Percentiles rank a stretch among this genome's conserved stretches.
phyloP scores from a whole-genome alignment of 2,888 invertebrate genomes.

The Shargacucullia verbasci region DNA sequence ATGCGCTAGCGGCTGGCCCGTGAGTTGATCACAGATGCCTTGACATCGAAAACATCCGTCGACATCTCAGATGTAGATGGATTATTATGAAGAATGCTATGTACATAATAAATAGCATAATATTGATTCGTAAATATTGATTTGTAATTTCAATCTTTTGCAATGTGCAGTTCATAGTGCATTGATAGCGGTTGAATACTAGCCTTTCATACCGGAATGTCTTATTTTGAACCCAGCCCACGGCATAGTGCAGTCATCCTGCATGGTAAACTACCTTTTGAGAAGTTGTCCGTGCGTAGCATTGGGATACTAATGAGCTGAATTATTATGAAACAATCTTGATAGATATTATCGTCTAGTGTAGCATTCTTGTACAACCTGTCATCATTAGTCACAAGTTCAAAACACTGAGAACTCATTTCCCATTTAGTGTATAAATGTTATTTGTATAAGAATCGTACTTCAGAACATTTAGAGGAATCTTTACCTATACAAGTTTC shows the following conservation, averaged over 20 bases:
- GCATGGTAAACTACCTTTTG: too few species aligned
- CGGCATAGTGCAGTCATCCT: too few species aligned
- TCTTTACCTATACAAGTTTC: neutral
- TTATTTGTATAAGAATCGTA: neutral
- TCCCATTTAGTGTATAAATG: constrained; percentile 1
- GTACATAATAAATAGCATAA: too few species aligned
- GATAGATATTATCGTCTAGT: too few species aligned
- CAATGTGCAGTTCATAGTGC: too few species aligned
- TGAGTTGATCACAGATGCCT: constrained; percentile 18
- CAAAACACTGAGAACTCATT: neutral
- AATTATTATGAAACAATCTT: too few species aligned
- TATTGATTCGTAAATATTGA: neutral
- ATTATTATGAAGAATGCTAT: neutral
- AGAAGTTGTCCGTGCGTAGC: too few species aligned
- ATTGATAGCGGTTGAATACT: too few species aligned
- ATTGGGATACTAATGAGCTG: too few species aligned
- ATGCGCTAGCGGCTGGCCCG: neutral
- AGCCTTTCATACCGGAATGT: too few species aligned
- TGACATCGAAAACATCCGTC: constrained; percentile 14
- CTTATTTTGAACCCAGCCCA: too few species aligned
- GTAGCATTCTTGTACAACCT: too few species aligned
- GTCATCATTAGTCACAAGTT: neutral
- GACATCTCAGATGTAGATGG: neutral
- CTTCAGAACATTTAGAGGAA: neutral
- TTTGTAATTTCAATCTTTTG: neutral